Evolutionary conservation across 2,797 vertebrate species (phyloP).

Genomic region (Bradypodion pumilum): DNA sequence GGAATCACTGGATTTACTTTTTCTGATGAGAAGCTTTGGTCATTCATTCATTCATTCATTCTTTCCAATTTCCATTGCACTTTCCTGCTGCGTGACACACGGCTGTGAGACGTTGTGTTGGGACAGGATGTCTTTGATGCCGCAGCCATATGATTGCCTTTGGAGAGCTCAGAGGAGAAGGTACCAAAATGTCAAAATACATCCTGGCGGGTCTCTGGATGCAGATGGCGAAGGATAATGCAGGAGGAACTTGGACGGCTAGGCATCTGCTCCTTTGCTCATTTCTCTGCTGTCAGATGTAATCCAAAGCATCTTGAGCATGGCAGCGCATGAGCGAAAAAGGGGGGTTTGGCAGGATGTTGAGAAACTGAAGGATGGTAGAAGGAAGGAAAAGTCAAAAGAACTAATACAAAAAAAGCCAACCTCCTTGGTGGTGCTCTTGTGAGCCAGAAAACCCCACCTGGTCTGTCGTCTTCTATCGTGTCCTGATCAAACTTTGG

Average conservation of each 20-base stretch:
- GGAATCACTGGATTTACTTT: no score
- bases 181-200: background rate
- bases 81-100: constrained; percentile 38
- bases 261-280: constrained; percentile 69
- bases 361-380: constrained; percentile 21
- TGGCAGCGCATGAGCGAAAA: constrained; percentile 44
- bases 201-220: constrained; percentile 54
- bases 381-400: background rate
- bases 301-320: constrained; percentile 57
- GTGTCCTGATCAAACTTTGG: no score
- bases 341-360: constrained; percentile 47
- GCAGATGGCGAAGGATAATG: constrained; percentile 69
- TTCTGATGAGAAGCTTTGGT: no score
- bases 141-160: constrained; percentile 66
- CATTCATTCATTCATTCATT: no score
- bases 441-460: background rate
- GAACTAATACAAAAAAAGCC: no score
- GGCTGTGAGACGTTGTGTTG: constrained; percentile 33
- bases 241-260: constrained; percentile 46
- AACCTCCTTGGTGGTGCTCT: background rate
- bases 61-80: constrained; percentile 23
- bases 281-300: constrained; percentile 60
- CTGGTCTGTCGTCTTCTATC: background rate
- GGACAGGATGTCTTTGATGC: constrained; percentile 49
- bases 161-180: constrained; percentile 48